phyloP scores from a whole-genome alignment of 2,888 invertebrate species.

The Sylvicola fuscatus region DNA sequence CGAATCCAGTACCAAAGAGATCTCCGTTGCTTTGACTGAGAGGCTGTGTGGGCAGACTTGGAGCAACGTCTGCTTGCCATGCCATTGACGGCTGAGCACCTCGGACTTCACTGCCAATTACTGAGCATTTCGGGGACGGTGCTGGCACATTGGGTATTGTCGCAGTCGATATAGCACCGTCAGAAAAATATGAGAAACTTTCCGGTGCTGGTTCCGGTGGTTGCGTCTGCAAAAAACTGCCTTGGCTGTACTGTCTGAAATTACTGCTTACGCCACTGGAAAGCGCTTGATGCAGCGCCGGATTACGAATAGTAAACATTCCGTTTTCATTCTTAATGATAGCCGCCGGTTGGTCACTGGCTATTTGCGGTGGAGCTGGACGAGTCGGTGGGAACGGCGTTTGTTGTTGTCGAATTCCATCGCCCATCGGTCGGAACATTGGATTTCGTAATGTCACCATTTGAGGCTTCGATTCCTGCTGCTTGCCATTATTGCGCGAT shows the following conservation, averaged over 20 bases:
- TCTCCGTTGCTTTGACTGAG: background rate
- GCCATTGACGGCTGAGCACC: conserved; percentile 11
- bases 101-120: conserved; percentile 24
- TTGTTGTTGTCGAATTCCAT: conserved; percentile 29
- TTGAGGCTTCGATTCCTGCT: conserved; percentile 22
- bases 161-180: background rate
- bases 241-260: conserved; percentile 8
- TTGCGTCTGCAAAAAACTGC: conserved; percentile 6
- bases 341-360: conserved; percentile 33
- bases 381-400: conserved; percentile 20
- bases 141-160: background rate
- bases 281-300: conserved; percentile 25
- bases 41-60: background rate
- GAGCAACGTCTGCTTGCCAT: conserved; percentile 6
- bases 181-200: conserved; percentile 7
- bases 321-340: conserved; percentile 52
- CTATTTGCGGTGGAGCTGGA: conserved; percentile 4
- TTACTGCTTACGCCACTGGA: too few relatives aligned
- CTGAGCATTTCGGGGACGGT: conserved; percentile 15
- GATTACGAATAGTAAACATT: conserved; percentile 70
- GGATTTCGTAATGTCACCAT: conserved; percentile 64
- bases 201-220: background rate
- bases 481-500: conserved; percentile 15
- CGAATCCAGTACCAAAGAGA: conserved; percentile 1
- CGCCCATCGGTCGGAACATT: conserved; percentile 37